phyloP scores from a whole-genome alignment of 2,113 vertebrate genomes.

The Nerophis lumbriciformis region DNA sequence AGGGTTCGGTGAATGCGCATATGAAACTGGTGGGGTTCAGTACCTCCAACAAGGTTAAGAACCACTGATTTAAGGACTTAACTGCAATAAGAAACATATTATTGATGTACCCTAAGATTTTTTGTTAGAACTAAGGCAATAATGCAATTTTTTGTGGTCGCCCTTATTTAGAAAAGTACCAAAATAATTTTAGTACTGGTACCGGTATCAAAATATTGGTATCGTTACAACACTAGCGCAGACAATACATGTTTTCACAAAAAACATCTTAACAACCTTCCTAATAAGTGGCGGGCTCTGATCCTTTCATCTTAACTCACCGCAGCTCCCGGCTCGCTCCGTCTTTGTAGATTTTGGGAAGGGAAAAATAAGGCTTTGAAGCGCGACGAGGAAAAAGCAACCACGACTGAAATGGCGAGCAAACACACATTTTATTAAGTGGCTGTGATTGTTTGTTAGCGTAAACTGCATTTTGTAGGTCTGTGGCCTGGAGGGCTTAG shows the following conservation, averaged over 20 bases:
- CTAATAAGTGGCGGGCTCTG: slow-evolving; percentile 43
- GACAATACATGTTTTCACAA: slow-evolving; percentile 45
- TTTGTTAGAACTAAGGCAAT: too few species aligned
- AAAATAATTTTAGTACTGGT: too few species aligned
- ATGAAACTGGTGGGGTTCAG: too few species aligned
- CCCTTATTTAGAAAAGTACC: too few species aligned
- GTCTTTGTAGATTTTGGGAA: slow-evolving; percentile 49
- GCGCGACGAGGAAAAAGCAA: slow-evolving; percentile 9
- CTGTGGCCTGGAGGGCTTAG: slow-evolving; percentile 47
- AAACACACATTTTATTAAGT: slow-evolving; percentile 43
- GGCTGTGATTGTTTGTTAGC: slow-evolving; percentile 54
- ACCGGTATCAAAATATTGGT: too few species aligned
- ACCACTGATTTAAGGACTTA: too few species aligned
- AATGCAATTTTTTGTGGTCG: too few species aligned
- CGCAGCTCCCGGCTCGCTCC: slow-evolving; percentile 26
- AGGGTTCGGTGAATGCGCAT: too few species aligned
- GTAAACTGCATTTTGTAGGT: slow-evolving; percentile 50
- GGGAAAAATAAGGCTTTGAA: slow-evolving; percentile 45
- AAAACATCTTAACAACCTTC: slow-evolving; percentile 51
- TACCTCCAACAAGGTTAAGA: too few species aligned
- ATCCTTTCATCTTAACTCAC: slow-evolving; percentile 41
- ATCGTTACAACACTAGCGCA: too few species aligned
- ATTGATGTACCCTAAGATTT: too few species aligned
- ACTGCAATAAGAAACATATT: too few species aligned
- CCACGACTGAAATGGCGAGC: neutral